These are phyloP conservation scores for Coboldia fuscipes DNA, from an alignment of 1,140 invertebrate species.

Conservation along the genomic window DNA sequence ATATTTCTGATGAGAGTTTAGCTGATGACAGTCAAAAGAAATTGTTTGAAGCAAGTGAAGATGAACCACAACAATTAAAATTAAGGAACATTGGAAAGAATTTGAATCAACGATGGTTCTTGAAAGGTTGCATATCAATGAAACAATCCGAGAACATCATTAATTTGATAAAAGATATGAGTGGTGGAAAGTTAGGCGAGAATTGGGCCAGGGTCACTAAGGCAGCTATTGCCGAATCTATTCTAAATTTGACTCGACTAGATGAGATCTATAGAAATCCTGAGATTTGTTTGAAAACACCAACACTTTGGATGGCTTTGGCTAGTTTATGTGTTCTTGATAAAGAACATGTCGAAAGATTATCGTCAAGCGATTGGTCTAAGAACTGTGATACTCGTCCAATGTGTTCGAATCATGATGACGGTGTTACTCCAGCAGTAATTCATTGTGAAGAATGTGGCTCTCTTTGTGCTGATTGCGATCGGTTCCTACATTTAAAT, in stretches of 20 bases:
- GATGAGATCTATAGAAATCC: slow-evolving; percentile 51
- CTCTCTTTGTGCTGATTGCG: slow-evolving; percentile 87
- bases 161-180: slow-evolving; percentile 75
- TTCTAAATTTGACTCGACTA: slow-evolving; percentile 65
- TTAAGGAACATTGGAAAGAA: slow-evolving; percentile 12
- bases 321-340: slow-evolving; percentile 84
- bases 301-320: slow-evolving; percentile 78
- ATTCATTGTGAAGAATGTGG: slow-evolving; percentile 83
- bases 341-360: slow-evolving; percentile 64
- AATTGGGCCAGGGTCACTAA: slow-evolving; percentile 75
- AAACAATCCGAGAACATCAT: slow-evolving; percentile 78
- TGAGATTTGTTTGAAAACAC: slow-evolving; percentile 52
- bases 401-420: slow-evolving; percentile 90
- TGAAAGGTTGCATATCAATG: slow-evolving; percentile 57
- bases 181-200: slow-evolving; percentile 63
- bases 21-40: neutral
- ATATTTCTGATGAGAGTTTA: neutral
- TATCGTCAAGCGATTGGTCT: slow-evolving; percentile 49
- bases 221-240: slow-evolving; percentile 75
- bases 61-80: neutral
- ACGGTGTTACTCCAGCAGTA: slow-evolving; percentile 81
- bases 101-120: slow-evolving; percentile 49
- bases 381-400: slow-evolving; percentile 23
- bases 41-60: neutral
- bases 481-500: slow-evolving; percentile 82